Conservation (phyloP, 1,140 invertebrate genomes). For the Cydia strobilella region DNA sequence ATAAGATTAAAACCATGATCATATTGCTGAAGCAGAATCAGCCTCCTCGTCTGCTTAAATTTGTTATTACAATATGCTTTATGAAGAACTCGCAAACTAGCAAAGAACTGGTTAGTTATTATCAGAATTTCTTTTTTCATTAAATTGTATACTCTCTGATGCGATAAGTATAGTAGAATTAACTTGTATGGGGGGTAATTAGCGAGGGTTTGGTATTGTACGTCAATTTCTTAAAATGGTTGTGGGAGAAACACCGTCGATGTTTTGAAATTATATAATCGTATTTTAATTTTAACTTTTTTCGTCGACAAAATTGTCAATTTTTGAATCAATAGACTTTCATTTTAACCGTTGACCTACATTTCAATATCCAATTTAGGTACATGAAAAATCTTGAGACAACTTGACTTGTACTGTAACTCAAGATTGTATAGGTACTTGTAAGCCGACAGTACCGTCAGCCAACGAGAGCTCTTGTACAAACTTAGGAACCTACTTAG, state of each 20-base stretch:
- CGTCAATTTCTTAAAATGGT: too few relatives aligned
- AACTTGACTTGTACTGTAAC: background rate
- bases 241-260: too few relatives aligned
- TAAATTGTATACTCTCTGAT: too few relatives aligned
- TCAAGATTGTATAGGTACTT: background rate
- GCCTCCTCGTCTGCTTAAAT: background rate
- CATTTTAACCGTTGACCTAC: background rate
- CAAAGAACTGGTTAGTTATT: too few relatives aligned
- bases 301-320: too few relatives aligned
- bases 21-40: background rate
- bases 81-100: too few relatives aligned
- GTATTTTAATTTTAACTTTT: too few relatives aligned
- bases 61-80: background rate
- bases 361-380: background rate
- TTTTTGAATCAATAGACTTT: background rate
- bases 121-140: too few relatives aligned
- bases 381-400: background rate
- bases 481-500: conserved; percentile 11
- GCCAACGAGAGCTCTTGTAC: conserved; percentile 17
- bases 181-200: too few relatives aligned
- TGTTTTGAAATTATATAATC: too few relatives aligned
- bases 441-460: conserved; percentile 3
- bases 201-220: too few relatives aligned
- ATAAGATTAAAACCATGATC: background rate
- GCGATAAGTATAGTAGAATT: too few relatives aligned